Evolutionary conservation across 1,140 invertebrate genomes (phyloP), one percentile per base, ranked within the genome.

Genomic region (Drosophila sproati): DNA sequence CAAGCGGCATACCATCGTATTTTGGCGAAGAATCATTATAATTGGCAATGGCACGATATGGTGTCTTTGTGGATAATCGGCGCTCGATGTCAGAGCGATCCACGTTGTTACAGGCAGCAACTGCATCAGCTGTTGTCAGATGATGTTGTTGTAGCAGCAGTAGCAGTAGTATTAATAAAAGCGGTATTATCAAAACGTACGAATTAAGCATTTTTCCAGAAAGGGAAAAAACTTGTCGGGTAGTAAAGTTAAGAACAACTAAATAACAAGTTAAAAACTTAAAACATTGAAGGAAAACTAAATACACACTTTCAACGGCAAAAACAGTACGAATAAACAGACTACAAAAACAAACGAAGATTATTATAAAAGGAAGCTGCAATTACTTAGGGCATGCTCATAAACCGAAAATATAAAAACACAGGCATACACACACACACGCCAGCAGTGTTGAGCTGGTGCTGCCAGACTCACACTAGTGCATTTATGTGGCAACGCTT

Each of bases 21-120:
- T 93, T 70, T 8, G 94, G 83, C 64, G 92, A 76, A 52, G 92
- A 92, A 68, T 94, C 93, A 92, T 94, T 93, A 43, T 92, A 80
- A 92, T 95, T 95, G 32, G 94, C 94, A 29, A 95, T 85, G 73
- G 93, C 93, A 74, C 95, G 93, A 77, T 96, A 96, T 3, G 95
- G 94, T 5, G 95, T 94, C 91, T 94, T 95, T 2, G 94, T 93
- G 7, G 93, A 94, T 37, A 95, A 90, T 74, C 92, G 81, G 31
- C 77, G 56, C 61, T 93, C 91, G 34, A 92, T 79, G 37, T 87
- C 69, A 31, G 59, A 12, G 5, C 88, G 77, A 3, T 60, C 47
- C 34, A 87, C 32, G 8, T 43, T 55, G n/a, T 31, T 66, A 66
- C 87, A 91, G 3, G 45, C 29, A 50, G 28, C 32, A 54, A 8